Conservation (phyloP, 2,113 vertebrate genomes). For the Microcebus murinus region DNA sequence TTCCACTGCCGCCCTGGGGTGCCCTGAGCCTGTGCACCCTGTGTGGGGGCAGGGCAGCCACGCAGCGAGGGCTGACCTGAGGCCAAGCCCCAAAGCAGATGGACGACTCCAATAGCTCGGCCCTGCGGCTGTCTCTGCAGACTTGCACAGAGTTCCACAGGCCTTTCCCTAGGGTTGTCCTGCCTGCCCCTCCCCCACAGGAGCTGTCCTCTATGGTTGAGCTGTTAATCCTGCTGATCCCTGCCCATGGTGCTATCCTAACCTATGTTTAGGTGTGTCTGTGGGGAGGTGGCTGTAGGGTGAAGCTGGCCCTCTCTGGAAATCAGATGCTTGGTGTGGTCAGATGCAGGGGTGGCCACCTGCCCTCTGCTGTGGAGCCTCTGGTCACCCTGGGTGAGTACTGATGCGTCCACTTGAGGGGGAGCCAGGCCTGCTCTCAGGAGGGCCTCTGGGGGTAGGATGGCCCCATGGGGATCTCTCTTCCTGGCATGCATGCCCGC, state of each 20-base stretch:
- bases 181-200: not conserved
- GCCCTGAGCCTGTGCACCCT: not conserved
- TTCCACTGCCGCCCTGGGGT: not conserved
- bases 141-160: not conserved
- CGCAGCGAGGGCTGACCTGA: not conserved
- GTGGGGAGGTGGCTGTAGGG: not conserved
- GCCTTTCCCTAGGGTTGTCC: not conserved
- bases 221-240: not conserved
- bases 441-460: not conserved
- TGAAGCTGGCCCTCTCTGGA: constrained; percentile 18
- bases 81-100: not conserved
- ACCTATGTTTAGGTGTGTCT: constrained; percentile 64
- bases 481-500: not conserved
- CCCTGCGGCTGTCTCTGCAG: not conserved
- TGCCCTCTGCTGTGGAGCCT: not conserved
- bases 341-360: not conserved
- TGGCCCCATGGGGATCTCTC: not conserved
- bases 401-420: not conserved
- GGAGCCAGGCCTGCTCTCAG: not conserved
- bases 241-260: not conserved
- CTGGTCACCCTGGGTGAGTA: not conserved
- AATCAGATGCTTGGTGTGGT: not conserved
- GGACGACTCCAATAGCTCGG: not conserved
- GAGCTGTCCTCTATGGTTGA: not conserved
- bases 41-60: not conserved